These are phyloP conservation scores for Synanthedon formicaeformis DNA, from an alignment of 2,888 invertebrate species.

Conservation along the genomic window DNA sequence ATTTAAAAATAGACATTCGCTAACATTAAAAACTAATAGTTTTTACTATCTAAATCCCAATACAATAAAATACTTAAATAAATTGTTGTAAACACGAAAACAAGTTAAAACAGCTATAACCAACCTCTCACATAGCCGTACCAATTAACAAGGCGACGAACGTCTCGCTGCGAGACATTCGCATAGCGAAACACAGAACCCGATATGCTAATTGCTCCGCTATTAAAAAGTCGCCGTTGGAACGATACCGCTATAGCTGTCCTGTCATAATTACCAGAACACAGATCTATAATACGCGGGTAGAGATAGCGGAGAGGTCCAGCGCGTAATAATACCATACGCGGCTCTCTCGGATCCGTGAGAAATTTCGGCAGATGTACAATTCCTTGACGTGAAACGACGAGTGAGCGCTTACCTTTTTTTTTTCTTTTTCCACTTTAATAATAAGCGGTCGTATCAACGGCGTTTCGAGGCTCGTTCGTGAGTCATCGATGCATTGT, in stretches of 20 bases:
- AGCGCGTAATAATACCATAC: constrained; percentile 58
- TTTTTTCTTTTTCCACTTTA: constrained; percentile 41
- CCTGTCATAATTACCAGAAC: constrained; percentile 50
- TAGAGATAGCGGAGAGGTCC: constrained; percentile 47
- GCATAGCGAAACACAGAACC: constrained; percentile 30
- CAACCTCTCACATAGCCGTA: constrained; percentile 8
- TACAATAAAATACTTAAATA: too few relatives aligned
- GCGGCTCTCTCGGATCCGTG: constrained; percentile 47
- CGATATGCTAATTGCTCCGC: constrained; percentile 48
- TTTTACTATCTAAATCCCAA: too few relatives aligned
- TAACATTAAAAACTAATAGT: too few relatives aligned
- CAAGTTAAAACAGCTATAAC: constrained; percentile 1
- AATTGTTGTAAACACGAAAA: too few relatives aligned
- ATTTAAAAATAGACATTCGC: too few relatives aligned
- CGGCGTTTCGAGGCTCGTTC: constrained; percentile 39
- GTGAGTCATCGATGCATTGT: constrained; percentile 64
- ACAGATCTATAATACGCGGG: constrained; percentile 47
- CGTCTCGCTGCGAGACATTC: constrained; percentile 7
- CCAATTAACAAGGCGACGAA: constrained; percentile 5
- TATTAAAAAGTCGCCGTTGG: constrained; percentile 45
- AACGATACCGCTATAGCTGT: constrained; percentile 51
- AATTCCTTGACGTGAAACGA: constrained; percentile 65
- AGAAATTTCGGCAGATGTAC: constrained; percentile 72
- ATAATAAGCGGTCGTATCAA: constrained; percentile 58
- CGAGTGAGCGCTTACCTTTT: constrained; percentile 64